Base-by-base conservation (phyloP, 2,113 vertebrate species). In the Silurus asotus region DNA sequence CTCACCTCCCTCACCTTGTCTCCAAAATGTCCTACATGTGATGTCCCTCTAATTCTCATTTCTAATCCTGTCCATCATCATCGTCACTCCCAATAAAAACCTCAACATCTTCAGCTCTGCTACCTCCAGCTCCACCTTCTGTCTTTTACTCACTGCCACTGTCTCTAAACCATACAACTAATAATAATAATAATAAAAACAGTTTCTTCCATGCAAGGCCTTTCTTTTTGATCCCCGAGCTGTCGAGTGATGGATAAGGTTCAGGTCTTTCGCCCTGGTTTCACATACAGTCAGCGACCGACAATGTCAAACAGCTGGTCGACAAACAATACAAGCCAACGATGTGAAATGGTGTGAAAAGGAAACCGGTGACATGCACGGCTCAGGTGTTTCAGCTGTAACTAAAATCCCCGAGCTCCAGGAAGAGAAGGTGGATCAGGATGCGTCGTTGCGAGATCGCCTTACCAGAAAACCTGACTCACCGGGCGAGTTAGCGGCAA, bases 401-500 rank as follows among this genome's bases (percentile, higher is more conserved):
- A 95, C 93, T 91, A 91, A 94, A 93, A 90, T 88, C 76, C 0
- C 59, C 84, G 85, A 86, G 87, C 90, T 28, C 25, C 84, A 92
- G 93, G 85, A 91, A 89, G 90, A 81, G 92, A 93, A 93, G 93
- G 92, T 92, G 88, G 87, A 88, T 84, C 83, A 61, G 82, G 56
- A 90, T 82, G 92, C 74, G 92, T 67, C 19, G 87, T 13, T 81
- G 86, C 6, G 13, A 14, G 89, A 93, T 95, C 91, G n/a, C 87
- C 94, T 94, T 95, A 94, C 94, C 93, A 96, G 94, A 95, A 96
- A 95, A 86, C 95, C 81, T 94, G 95, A 96, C 90, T 95, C 95
- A 96, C 91, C 87, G 89, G 88, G 91, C 23, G 19, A 93, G 90
- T 91, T 94, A 93, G 89, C 88, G 62, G 82, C 61, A 64, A 37